Conservation (phyloP, 2,888 invertebrate species). For the Deilephila porcellus region DNA sequence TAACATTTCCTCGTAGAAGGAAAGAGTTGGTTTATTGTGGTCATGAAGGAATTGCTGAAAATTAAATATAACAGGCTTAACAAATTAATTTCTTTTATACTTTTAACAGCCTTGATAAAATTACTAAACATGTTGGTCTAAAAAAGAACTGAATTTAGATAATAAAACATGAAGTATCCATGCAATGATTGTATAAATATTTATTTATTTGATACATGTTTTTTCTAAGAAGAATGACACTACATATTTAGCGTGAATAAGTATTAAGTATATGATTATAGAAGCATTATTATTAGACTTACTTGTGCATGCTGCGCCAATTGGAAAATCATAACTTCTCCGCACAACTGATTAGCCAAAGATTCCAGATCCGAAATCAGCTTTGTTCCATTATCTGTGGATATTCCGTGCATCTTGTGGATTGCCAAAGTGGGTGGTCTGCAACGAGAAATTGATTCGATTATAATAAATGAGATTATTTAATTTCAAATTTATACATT, state of each 20-base stretch:
- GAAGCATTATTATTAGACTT: conserved; percentile 21
- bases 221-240: neutral
- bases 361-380: conserved; percentile 86
- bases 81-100: too few relatives aligned
- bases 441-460: conserved; percentile 43
- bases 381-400: conserved; percentile 87
- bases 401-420: conserved; percentile 91
- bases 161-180: too few relatives aligned
- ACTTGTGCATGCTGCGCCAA: conserved; percentile 91
- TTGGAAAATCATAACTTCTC: conserved; percentile 95
- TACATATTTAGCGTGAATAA: neutral
- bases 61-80: neutral
- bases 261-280: neutral
- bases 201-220: too few relatives aligned
- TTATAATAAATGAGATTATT: too few relatives aligned
- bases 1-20: conserved; percentile 97
- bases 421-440: conserved; percentile 89
- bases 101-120: too few relatives aligned
- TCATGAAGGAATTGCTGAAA: conserved; percentile 89
- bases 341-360: conserved; percentile 85
- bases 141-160: too few relatives aligned
- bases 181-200: too few relatives aligned
- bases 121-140: too few relatives aligned
- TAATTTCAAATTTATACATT: too few relatives aligned
- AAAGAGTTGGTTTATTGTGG: conserved; percentile 92